Evolutionary conservation across 2,113 vertebrate species (phyloP), one percentile per base, ranked within the genome.

Genomic region (Lates calcarifer): DNA sequence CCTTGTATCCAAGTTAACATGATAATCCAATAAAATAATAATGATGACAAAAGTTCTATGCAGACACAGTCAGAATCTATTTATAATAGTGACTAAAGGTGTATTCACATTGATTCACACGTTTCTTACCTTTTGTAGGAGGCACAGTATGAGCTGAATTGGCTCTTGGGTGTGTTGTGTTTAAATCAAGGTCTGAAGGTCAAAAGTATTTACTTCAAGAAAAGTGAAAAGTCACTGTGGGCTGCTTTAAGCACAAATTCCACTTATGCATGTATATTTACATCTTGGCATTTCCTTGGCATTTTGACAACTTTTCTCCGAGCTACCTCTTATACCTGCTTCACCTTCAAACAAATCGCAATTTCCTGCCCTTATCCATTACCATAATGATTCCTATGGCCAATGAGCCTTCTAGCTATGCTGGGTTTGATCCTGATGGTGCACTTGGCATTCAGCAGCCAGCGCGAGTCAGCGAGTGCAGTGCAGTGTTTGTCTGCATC

Each of bases 401-500:
- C 82, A 82, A 77, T 74, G 77, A 88, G 77, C 39, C 72, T 49
- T 75, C 69, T 58, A 66, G 79, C 74, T 62, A 22, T 74, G 76
- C 68, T 15, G 65, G 53, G 61, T 78, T 71, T 61, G 56, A 68
- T 71, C 68, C 66, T 72, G 81, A 81, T 72, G 83, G 75, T 71
- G 69, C 43, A 22, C 64, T 65, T 81, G 70, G 77, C 65, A 64
- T 90, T 79, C 68, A 62, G 77, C 85, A 80, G 73, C 58, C 72
- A 74, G 55, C 28, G 56, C 82, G 53, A 56, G 73, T 66, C 45
- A 75, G 65, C 37, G 82, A 78, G 71, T 72, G 56, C 41, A 61
- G 66, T 61, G 72, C n/a, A n/a, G n/a, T 80, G 61, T 85, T 88
- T 85, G 84, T 86, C 81, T 88, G 82, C 66, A 74, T 84, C 68